A percentile compares a stretch with the other conserved stretches of the same genome.
phyloP scores from a whole-genome alignment of 2,797 vertebrate genomes.

The Gastrophryne carolinensis region DNA sequence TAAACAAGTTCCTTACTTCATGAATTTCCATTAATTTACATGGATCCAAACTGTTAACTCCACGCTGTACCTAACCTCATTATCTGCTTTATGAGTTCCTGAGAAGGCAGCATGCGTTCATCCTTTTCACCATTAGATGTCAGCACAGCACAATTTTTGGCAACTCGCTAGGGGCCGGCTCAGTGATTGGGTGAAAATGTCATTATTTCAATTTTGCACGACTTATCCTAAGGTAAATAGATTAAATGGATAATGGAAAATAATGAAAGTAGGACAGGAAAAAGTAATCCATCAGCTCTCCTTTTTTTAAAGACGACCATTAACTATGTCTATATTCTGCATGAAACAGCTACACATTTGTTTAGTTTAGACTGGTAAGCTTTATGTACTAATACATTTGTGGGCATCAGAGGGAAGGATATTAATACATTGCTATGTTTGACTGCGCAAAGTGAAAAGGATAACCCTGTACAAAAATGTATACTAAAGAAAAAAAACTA shows the following conservation, averaged over 20 bases:
- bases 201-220: conserved; percentile 24
- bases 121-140: conserved; percentile 27
- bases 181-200: neutral
- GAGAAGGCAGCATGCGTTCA: neutral
- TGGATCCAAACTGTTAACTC: neutral
- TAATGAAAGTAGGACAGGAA: neutral
- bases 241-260: conserved; percentile 35
- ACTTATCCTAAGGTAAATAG: conserved; percentile 26
- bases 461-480: neutral
- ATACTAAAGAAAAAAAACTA: neutral
- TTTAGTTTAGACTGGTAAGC: neutral
- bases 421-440: neutral
- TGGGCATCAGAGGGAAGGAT: neutral
- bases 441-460: no score
- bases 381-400: neutral
- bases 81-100: neutral
- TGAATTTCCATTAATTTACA: conserved; percentile 5
- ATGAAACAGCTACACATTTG: neutral
- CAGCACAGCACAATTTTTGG: neutral
- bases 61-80: neutral
- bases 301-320: neutral
- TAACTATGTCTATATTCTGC: neutral
- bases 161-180: neutral
- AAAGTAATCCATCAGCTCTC: neutral
- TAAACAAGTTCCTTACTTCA: neutral